Evolutionary conservation across 2,113 vertebrate genomes (phyloP).

Genomic region (Grus americana): DNA sequence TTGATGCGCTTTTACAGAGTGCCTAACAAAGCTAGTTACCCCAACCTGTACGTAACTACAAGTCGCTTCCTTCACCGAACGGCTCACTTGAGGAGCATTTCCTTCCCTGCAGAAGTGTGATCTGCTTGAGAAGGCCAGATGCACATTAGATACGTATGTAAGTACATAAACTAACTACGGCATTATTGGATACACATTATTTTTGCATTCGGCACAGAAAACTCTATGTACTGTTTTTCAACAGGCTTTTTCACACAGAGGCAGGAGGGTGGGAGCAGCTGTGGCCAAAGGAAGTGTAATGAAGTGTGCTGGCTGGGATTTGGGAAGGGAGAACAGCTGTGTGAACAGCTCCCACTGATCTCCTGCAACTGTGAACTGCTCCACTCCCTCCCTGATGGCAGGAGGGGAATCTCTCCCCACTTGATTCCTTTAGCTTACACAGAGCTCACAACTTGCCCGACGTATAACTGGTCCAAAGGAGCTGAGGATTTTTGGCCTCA

Average conservation of each 20-base stretch:
- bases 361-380: background rate
- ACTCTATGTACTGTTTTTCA: background rate
- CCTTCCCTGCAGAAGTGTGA: background rate
- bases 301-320: background rate
- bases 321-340: background rate
- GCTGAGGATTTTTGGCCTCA: background rate
- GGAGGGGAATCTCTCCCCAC: background rate
- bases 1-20: background rate
- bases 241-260: background rate
- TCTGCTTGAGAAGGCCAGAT: background rate
- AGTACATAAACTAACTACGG: background rate
- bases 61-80: background rate
- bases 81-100: background rate
- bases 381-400: background rate
- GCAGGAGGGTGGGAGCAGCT: background rate
- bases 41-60: background rate
- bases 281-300: background rate
- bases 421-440: background rate
- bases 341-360: background rate
- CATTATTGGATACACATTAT: background rate
- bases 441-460: background rate
- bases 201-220: background rate
- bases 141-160: fast-evolving
- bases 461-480: background rate
- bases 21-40: background rate